Evolutionary conservation across 2,888 invertebrate species (phyloP), one percentile per base, ranked within the genome.

Genomic region (Metallyticus violacea): DNA sequence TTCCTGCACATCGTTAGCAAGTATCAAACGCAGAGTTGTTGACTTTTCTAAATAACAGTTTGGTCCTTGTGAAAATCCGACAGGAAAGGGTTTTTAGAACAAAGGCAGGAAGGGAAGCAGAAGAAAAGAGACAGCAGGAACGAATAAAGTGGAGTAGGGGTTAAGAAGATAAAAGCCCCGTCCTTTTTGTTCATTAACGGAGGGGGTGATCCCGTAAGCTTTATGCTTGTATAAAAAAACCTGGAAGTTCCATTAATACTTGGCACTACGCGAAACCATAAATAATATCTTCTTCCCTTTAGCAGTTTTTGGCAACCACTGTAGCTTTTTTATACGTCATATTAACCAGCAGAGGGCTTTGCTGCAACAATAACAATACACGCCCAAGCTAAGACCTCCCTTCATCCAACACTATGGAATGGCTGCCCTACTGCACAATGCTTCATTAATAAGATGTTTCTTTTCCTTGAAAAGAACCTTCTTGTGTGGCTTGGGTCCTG

Each of bases 251-350:
- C 87, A 87, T 87, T 87, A 87, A 83, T 79, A 40, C 84, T 22
- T 40, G 76, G 29, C 79, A 82, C 86, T 28, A 77, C 28, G 62
- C 30, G 81, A 76, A 62, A 85, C 87, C 88, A 88, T 88, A 88
- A 88, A 88, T 88, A 88, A 88, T 83, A 88, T 81, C 82, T 81
- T 87, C 87, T 86, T 86, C 86, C 85, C 81, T 88, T 87, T 62
- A 62, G 40, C 77, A 88, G 87, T 88, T 88, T 88, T 88, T 88
- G 88, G 88, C 88, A 88, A 87, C 87, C 87, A 86, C 85, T 40
- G 85, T 76, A 30, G 81, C 79, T 83, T 81, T 81, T 81, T 30
- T 81, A 81, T 81, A 81, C 83, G 28, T 83, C 83, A 83, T 77
- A 83, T 77, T 83, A 83, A 83, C 28, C 28, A 77, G 83, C 77